Percentiles rank a stretch among this genome's conserved stretches.
Evolutionary conservation across 1,140 invertebrate genomes (phyloP).

Genomic region (Saccostrea glomerata): DNA sequence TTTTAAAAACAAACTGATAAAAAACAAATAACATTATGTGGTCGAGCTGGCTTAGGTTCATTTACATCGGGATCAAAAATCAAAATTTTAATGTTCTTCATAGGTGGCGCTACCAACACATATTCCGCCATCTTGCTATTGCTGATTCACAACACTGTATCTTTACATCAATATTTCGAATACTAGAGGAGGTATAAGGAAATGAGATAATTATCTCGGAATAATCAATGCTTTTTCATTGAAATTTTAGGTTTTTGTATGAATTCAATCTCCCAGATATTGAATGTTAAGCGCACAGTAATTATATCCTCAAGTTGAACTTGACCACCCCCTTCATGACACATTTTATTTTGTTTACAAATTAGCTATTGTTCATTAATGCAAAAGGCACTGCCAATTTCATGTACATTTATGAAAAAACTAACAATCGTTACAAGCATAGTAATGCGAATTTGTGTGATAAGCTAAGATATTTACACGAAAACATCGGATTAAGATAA

Average conservation of each 20-base stretch:
- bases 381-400: not conserved
- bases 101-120: not conserved
- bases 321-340: slow-evolving; percentile 22
- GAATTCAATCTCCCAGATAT: not conserved
- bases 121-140: slow-evolving; percentile 18
- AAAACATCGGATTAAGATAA: too few relatives aligned
- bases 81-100: slow-evolving; percentile 13
- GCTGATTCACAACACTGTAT: slow-evolving; percentile 20
- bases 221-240: not conserved
- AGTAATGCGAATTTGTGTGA: too few relatives aligned
- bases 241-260: not conserved
- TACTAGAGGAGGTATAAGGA: not conserved
- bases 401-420: too few relatives aligned
- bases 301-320: not conserved
- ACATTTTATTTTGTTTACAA: not conserved
- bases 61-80: slow-evolving; percentile 3
- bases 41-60: not conserved
- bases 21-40: too few relatives aligned
- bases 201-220: not conserved
- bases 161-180: not conserved
- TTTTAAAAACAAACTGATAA: too few relatives aligned
- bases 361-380: not conserved
- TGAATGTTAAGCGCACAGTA: not conserved
- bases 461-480: too few relatives aligned
- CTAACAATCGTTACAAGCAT: too few relatives aligned